phyloP scores from a whole-genome alignment of 2,797 vertebrate species.

The Epinephelus malabaricus region DNA sequence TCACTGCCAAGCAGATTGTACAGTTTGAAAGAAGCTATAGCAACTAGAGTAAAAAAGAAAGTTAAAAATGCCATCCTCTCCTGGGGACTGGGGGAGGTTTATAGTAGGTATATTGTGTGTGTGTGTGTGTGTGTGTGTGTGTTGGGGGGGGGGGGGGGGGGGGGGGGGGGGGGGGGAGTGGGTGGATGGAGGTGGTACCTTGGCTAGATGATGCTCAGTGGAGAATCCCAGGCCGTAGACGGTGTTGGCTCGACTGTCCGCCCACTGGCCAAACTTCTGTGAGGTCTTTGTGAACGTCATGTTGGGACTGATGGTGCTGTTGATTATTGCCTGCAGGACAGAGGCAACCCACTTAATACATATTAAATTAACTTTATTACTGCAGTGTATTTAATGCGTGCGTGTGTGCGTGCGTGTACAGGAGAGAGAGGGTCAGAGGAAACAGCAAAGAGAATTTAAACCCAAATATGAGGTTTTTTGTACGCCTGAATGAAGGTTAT shows the following conservation, averaged over 20 bases:
- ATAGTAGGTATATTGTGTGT: conserved; percentile 3
- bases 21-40: conserved; percentile 25
- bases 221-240: conserved; percentile 99
- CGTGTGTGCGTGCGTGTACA: neutral
- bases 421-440: neutral
- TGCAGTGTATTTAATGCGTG: conserved; percentile 2
- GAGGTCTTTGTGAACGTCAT: conserved; percentile 99
- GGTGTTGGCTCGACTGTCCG: conserved; percentile 97
- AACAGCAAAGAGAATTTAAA: neutral
- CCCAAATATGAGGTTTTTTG: neutral
- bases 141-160: neutral
- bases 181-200: conserved; percentile 68
- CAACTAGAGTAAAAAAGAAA: conserved; percentile 24
- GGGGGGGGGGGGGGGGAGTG: neutral
- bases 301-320: conserved; percentile 99
- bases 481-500: conserved; percentile 6
- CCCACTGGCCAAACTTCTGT: conserved; percentile 99
- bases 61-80: conserved; percentile 82
- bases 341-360: conserved; percentile 48
- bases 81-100: conserved; percentile 53
- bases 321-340: conserved; percentile 96
- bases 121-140: conserved; percentile 12
- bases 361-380: conserved; percentile 31
- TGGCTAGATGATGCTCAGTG: conserved; percentile 95
- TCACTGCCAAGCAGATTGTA: conserved; percentile 16